Evolutionary conservation across 2,113 vertebrate species (phyloP).

Genomic region (Tupaia tana): DNA sequence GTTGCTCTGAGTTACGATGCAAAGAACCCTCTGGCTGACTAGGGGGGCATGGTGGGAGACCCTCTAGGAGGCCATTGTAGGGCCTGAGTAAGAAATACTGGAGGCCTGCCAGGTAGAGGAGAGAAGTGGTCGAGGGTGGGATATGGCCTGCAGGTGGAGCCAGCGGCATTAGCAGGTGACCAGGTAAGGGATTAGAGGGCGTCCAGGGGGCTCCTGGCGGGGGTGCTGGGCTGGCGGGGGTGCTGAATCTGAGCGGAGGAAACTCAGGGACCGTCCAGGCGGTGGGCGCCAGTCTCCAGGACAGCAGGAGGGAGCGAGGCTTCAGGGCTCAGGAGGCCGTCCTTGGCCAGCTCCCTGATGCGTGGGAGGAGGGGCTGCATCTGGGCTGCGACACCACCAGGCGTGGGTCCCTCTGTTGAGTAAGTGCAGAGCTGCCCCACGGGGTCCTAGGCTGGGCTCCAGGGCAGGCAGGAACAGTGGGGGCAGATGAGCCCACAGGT

Average conservation of each 20-base stretch:
- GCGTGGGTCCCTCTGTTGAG: too few species aligned
- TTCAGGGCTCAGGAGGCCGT: too few species aligned
- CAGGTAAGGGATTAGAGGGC: accelerated
- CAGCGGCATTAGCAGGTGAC: background rate
- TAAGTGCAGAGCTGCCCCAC: too few species aligned
- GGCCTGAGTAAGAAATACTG: background rate
- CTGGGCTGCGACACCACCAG: too few species aligned
- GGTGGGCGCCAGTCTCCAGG: accelerated
- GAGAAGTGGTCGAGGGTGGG: background rate
- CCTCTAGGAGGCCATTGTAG: background rate
- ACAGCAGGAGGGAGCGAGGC: accelerated
- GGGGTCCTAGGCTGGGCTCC: background rate
- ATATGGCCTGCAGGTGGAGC: background rate
- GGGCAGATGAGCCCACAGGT: accelerated
- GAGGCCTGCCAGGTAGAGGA: background rate
- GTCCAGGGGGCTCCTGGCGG: accelerated
- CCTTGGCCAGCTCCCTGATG: too few species aligned
- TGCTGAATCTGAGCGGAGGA: too few species aligned
- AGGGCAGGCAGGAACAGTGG: too few species aligned
- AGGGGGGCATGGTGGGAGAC: background rate
- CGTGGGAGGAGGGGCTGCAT: too few species aligned
- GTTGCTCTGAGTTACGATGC: too few species aligned
- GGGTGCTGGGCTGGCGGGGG: background rate
- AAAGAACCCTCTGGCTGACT: background rate
- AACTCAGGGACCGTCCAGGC: background rate